Base-by-base conservation (phyloP, 2,113 vertebrate species). In the Myodes glareolus region DNA sequence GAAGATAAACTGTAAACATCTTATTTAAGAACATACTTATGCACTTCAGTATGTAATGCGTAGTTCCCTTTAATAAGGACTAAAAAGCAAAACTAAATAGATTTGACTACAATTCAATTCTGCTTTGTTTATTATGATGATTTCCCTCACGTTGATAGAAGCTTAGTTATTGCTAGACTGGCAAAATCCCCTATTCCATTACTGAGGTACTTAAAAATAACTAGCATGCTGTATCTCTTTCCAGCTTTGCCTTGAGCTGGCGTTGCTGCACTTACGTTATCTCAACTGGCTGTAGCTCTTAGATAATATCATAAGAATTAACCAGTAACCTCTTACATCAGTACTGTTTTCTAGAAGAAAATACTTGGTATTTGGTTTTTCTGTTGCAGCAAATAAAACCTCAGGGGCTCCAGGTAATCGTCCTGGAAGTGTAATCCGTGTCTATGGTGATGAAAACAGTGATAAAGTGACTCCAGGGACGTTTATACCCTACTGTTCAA, bases 381-480 rank as follows among this genome's bases (percentile, higher is more conserved):
- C 97, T 88, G 8, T 98, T 98, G 3, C 98, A 99, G 99, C 99
- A 87, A 99, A 99, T 98, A 99, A 99, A 98, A 98, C 97, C 77
- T 98, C 99, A 95, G 98, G 99, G 90, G 99, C 98, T 87, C 96
- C 99, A 0, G 98, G 99, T 36, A 99, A 97, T 98, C 99, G 99
- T 63, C 99, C 99, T 0, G 99, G 99, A 90, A 98, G 99, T 1
- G 99, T 98, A 3, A 99, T 99, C 52, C 99, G 99, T 0, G 99
- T 99, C 1, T 99, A 99, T 27, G 99, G 99, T 0, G 99, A 99
- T 85, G 99, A 99, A 96, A 99, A 99, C 98, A 98, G 99, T 0
- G 99, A 99, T 98, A 99, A 99, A 98, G 99, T 99, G 96, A 99
- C 99, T 0, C 99, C 99, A 0, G 99, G 99, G 90, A 99, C 99